These are phyloP conservation scores for Phymorhynchus buccinoides DNA, from an alignment of 1,140 invertebrate genomes.

Conservation along the genomic window DNA sequence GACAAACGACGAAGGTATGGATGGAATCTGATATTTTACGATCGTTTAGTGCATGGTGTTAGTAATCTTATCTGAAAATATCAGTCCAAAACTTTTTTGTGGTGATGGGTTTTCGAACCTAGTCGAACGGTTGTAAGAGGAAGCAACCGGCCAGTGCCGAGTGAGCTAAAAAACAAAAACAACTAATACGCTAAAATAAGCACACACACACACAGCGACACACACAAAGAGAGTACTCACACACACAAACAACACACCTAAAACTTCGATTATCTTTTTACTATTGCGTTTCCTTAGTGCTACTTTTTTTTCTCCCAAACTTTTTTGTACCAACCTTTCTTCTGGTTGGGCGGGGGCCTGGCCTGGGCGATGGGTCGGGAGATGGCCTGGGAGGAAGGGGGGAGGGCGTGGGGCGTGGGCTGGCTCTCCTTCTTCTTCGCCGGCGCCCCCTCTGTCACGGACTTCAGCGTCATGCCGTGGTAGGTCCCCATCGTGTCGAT, in stretches of 20 bases:
- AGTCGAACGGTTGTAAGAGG: too few relatives aligned
- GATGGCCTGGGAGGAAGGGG: constrained; percentile 45
- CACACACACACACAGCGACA: too few relatives aligned
- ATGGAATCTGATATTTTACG: too few relatives aligned
- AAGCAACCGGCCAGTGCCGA: too few relatives aligned
- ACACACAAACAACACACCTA: background rate
- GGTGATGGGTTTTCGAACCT: too few relatives aligned
- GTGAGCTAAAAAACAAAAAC: too few relatives aligned
- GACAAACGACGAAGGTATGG: too few relatives aligned
- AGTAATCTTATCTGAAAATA: background rate
- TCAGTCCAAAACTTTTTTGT: too few relatives aligned
- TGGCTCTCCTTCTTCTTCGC: constrained; percentile 76
- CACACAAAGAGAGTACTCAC: background rate
- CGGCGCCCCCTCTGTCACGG: constrained; percentile 90
- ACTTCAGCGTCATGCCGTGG: constrained; percentile 97
- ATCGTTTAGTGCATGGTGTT: too few relatives aligned
- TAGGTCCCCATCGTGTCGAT: constrained; percentile 98
- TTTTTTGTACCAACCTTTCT: constrained; percentile 65
- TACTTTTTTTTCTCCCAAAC: too few relatives aligned
- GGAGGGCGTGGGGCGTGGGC: constrained; percentile 42
- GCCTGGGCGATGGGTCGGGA: constrained; percentile 69
- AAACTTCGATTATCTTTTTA: background rate
- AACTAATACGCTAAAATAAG: too few relatives aligned
- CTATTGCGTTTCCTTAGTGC: too few relatives aligned
- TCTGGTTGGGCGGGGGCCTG: constrained; percentile 69